Conservation (phyloP, 2,113 vertebrate genomes). For the Cepphus grylle region DNA sequence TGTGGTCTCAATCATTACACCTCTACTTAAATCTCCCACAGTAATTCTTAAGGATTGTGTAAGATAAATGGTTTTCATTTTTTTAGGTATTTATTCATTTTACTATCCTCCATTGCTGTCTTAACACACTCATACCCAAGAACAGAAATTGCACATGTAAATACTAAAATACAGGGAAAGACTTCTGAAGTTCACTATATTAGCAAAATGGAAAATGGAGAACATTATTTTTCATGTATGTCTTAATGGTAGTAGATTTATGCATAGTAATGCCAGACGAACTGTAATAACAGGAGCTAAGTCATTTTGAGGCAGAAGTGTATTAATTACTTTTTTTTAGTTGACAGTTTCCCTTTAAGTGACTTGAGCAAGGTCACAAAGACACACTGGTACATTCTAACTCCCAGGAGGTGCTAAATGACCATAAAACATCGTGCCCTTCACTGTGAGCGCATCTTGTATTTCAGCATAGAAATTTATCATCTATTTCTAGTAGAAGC, state of each 20-base stretch:
- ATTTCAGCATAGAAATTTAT: background rate
- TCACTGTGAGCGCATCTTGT: background rate
- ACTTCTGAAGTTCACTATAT: background rate
- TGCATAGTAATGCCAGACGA: conserved; percentile 5
- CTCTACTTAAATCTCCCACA: background rate
- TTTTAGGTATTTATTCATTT: conserved; percentile 20
- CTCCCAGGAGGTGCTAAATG: background rate
- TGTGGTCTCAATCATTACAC: background rate
- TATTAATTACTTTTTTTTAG: conserved; percentile 22
- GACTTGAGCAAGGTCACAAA: conserved; percentile 25
- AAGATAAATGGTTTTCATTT: background rate
- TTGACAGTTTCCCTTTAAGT: background rate
- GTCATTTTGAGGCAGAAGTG: conserved; percentile 22
- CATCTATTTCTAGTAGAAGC: background rate
- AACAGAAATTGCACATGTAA: background rate
- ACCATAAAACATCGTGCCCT: background rate
- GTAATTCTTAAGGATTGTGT: background rate
- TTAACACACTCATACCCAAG: background rate
- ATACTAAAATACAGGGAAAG: background rate
- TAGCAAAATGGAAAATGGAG: background rate
- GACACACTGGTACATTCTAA: background rate
- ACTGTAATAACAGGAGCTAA: conserved; percentile 20
- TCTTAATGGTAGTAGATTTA: conserved; percentile 34
- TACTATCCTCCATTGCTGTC: background rate
- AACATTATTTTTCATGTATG: conserved; percentile 30